Conservation (phyloP, 2,113 vertebrate species). For the Heteronetta atricapilla region DNA sequence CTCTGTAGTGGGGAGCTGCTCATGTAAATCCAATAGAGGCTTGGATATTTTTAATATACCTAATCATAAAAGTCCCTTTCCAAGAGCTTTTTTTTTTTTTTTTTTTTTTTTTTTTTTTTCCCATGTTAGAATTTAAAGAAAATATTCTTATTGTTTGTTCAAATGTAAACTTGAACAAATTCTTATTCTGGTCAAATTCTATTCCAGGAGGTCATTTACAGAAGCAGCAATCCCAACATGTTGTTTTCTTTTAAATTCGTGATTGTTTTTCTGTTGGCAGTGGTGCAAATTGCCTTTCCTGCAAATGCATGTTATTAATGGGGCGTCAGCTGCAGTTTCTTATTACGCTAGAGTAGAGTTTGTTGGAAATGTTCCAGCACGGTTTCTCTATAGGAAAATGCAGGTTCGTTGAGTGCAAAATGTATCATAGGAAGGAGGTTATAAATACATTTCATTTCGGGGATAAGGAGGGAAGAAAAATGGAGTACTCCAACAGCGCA, state of each 20-base stretch:
- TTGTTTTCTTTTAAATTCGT: slow-evolving; percentile 1
- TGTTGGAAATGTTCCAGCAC: neutral
- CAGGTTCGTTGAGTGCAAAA: slow-evolving; percentile 1
- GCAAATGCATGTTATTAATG: neutral
- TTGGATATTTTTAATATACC: neutral
- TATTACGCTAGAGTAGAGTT: neutral
- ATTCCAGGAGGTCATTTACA: slow-evolving; percentile 18
- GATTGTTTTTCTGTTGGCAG: slow-evolving; percentile 10
- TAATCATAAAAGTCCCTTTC: neutral
- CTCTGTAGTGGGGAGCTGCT: neutral
- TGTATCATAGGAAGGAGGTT: neutral
- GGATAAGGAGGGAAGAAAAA: neutral
- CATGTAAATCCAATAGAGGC: neutral
- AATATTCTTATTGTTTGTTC: neutral
- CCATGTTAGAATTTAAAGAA: neutral
- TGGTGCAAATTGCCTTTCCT: slow-evolving; percentile 28
- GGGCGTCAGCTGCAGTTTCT: neutral
- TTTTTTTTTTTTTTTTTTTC: fast-evolving
- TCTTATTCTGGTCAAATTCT: neutral
- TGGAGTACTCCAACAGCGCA: neutral
- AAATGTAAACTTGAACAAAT: neutral
- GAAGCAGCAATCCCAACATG: neutral
- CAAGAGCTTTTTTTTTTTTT: neutral
- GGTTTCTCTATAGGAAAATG: neutral
- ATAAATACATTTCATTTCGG: neutral